Evolutionary conservation across 2,113 vertebrate species (phyloP).

Genomic region (Tautogolabrus adspersus): DNA sequence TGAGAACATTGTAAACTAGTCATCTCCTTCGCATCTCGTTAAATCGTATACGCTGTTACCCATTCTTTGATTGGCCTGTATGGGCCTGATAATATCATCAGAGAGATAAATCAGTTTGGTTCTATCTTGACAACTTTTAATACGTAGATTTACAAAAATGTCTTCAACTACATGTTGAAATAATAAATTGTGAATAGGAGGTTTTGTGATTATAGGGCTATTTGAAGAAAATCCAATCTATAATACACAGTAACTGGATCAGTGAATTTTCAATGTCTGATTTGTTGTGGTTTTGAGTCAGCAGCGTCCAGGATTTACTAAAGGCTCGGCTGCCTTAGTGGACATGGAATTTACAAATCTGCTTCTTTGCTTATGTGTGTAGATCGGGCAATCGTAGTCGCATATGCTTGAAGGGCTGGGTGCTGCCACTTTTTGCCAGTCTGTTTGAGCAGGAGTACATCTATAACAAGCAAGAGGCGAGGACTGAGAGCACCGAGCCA

Average conservation of each 20-base stretch:
- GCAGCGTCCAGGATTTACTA: constrained; percentile 43
- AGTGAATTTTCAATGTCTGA: background rate
- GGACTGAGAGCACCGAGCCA: constrained; percentile 34
- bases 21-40: too few relatives aligned
- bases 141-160: too few relatives aligned
- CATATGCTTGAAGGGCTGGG: constrained; percentile 58
- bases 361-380: constrained; percentile 46
- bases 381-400: constrained; percentile 37
- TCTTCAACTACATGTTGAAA: background rate
- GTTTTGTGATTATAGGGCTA: background rate
- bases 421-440: constrained; percentile 60
- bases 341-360: constrained; percentile 35
- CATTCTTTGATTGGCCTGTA: background rate
- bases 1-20: too few relatives aligned
- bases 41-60: too few relatives aligned
- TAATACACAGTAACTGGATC: background rate
- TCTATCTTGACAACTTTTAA: too few relatives aligned
- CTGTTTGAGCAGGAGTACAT: constrained; percentile 52
- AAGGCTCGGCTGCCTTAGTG: constrained; percentile 45
- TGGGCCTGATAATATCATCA: too few relatives aligned
- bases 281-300: constrained; percentile 20
- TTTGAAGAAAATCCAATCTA: background rate
- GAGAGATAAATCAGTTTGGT: too few relatives aligned
- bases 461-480: constrained; percentile 62
- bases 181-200: background rate